phyloP scores from a whole-genome alignment of 2,888 invertebrate genomes.

The Microctonus hyperodae region DNA sequence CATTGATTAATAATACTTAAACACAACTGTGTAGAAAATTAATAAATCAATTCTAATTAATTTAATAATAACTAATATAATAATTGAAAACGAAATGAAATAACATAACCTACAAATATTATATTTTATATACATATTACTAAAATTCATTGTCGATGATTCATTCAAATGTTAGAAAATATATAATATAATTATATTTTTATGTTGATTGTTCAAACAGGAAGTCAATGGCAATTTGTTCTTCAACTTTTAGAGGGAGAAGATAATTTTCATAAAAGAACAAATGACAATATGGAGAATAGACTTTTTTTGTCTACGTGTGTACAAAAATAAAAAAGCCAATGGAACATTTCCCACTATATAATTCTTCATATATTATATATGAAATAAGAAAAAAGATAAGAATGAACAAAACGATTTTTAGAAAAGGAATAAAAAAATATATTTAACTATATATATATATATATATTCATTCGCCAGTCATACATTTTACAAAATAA shows the following conservation, averaged over 20 bases:
- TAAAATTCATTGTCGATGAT: not conserved
- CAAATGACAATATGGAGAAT: not conserved
- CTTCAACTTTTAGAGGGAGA: no score
- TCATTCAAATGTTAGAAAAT: not conserved
- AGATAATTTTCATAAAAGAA: not conserved
- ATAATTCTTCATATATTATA: not conserved
- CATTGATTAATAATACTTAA: no score
- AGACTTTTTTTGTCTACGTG: slow-evolving; percentile 14
- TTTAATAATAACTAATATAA: no score
- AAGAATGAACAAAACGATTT: not conserved
- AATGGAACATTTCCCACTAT: not conserved
- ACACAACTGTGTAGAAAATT: no score
- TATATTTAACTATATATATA: not conserved
- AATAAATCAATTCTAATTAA: no score
- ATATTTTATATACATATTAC: no score
- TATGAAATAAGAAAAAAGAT: not conserved
- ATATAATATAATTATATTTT: not conserved
- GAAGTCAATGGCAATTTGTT: not conserved
- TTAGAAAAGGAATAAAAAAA: not conserved
- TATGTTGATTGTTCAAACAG: not conserved
- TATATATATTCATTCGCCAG: not conserved
- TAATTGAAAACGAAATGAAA: not conserved
- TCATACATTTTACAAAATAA: not conserved
- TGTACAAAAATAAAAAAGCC: no score
- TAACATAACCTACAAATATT: no score